Base-by-base conservation (phyloP, 2,797 vertebrate genomes). In the Centroberyx gerrardi region DNA sequence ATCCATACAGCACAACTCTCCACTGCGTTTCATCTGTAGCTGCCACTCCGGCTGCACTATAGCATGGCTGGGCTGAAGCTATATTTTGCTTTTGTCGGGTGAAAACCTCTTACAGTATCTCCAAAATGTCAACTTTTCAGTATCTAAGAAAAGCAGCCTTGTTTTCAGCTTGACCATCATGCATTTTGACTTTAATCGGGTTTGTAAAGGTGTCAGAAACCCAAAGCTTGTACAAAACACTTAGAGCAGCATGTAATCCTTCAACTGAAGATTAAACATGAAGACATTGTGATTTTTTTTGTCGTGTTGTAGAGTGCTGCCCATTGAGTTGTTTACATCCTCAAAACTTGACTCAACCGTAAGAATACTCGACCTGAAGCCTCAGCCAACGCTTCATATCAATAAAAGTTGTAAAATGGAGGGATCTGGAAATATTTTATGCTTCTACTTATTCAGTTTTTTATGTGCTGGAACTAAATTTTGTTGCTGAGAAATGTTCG, bases 401-500 rank as follows among this genome's bases (percentile, higher is more conserved):
- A 72, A 51, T 33, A 60, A 72, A 83, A 17, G 28, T 73, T 81
- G 33, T 62, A 53, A 83, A 88, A 88, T 65, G 46, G 63, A 56
- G 54, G 1, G 14, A 15, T 56, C 4, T 27, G 54, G 29, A 56
- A 56, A 31, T 56, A 29, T 28, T 27, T 29, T 54, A 27, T 29
- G 9, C 9, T 14, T 28, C 12, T 29, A 8, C 22, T 53, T 44
- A 81, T 74, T 78, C 2, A 14, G 2, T 69, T 55, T 88, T 88
- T 85, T 77, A 83, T 77, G 72, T 29, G 59, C 60, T 72, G 38
- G 62, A 59, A 76, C 54, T 68, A 67, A 62, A 17, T 82, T 81
- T 77, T 54, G 82, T 64, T 63, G 67, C 71, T 10, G 33, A 77
- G 72, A 81, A 80, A 72, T 76, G 62, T 74, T 46, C 74, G 75